Evolutionary conservation across 2,113 vertebrate species (phyloP).

Genomic region (Gymnocephalus cernua): DNA sequence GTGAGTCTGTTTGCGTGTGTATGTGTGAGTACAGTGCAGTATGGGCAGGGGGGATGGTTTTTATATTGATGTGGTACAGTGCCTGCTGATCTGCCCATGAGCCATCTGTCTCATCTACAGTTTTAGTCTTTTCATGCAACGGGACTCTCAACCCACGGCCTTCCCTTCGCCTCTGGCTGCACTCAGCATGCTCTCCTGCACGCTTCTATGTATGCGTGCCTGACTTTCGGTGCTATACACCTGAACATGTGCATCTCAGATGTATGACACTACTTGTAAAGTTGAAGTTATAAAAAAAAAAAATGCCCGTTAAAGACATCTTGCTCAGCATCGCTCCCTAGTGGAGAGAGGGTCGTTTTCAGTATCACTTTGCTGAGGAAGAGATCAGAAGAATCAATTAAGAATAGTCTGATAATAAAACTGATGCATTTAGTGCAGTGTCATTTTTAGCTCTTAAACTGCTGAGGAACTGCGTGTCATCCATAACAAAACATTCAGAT

Average conservation of each 20-base stretch:
- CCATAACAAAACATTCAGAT: slow-evolving; percentile 14
- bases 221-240: slow-evolving; percentile 34
- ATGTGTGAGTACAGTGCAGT: slow-evolving; percentile 46
- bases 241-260: slow-evolving; percentile 26
- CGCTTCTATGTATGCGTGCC: slow-evolving; percentile 26
- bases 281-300: slow-evolving; percentile 36
- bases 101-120: slow-evolving; percentile 74
- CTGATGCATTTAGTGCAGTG: background rate
- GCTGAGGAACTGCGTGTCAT: background rate
- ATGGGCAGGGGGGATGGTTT: slow-evolving; percentile 42
- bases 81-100: slow-evolving; percentile 72
- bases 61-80: slow-evolving; percentile 64
- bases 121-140: slow-evolving; percentile 69
- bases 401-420: slow-evolving; percentile 3
- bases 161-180: slow-evolving; percentile 69
- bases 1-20: slow-evolving; percentile 39
- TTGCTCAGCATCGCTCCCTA: slow-evolving; percentile 59
- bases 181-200: slow-evolving; percentile 53
- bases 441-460: slow-evolving; percentile 6
- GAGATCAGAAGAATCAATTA: slow-evolving; percentile 10
- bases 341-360: slow-evolving; percentile 42
- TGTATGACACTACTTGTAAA: slow-evolving; percentile 17
- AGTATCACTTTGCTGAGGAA: slow-evolving; percentile 12
- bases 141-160: slow-evolving; percentile 71
- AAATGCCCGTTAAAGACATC: slow-evolving; percentile 51